Base-by-base conservation (phyloP, 2,113 vertebrate species). In the Rhinolophus sinicus region DNA sequence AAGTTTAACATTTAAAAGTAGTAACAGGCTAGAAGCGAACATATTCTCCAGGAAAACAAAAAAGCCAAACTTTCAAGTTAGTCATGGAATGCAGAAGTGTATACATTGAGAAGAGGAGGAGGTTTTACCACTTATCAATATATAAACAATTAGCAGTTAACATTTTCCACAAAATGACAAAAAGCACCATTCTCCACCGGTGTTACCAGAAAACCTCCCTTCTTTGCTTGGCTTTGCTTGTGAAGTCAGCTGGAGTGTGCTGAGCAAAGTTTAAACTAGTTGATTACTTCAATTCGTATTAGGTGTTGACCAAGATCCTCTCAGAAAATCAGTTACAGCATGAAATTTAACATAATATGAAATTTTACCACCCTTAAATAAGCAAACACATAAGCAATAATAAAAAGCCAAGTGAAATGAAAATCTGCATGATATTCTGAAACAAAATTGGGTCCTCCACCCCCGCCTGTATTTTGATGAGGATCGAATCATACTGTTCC, bases 1-100 rank as follows among this genome's bases (percentile, higher is more conserved):
- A 92, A 76, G 30, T 76, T 92, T 88, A 62, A 73, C 19, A 92
- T 62, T 89, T 95, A 28, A 54, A 88, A 95, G 30, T 60, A 18
- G 8, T 62, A 82, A 78, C 22, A 38, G 38, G 67, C 13, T 38
- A 84, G 44, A 83, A 80, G 11, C 44, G 96, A 69, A 95, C 5
- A 64, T 88, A 86, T 90, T 84, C 30, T 47, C 82, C 21, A 75
- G 6, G 33, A 67, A 90, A 94, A 70, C 50, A 80, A 92, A 33
- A 84, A n/a, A 21, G 11, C 0, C 33, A 85, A 64, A 70, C 38
- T 62, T 94, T 72, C 0, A 16, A 73, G 28, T 72, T 40, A 78
- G 9, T 76, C 69, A 3, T 38, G 6, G 77, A 70, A 21, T 35
- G 60, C 44, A 64, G 13, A 92, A 86, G 4, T 72, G 1, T 35